These are phyloP conservation scores for Ophiodon elongatus DNA, from an alignment of 2,113 vertebrate species.

Conservation along the genomic window DNA sequence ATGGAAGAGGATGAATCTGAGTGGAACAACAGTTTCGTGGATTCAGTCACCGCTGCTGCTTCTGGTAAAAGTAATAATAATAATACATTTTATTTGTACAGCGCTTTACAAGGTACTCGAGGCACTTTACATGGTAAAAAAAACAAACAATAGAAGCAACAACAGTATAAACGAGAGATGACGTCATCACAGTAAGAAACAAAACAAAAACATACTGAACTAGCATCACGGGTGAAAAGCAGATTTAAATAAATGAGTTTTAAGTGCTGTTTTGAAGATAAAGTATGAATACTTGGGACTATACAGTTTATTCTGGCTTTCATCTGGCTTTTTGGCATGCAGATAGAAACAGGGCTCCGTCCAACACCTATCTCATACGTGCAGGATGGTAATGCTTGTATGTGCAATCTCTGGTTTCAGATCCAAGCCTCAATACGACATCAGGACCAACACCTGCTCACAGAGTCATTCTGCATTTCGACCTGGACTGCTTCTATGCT, in stretches of 20 bases:
- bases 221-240: too few relatives aligned
- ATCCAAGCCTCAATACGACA: neutral
- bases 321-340: neutral
- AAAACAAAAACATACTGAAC: too few relatives aligned
- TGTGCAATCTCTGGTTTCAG: slow-evolving; percentile 36
- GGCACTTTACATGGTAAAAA: too few relatives aligned
- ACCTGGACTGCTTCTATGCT: slow-evolving; percentile 95
- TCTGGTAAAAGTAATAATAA: too few relatives aligned
- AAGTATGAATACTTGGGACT: neutral
- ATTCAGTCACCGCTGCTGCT: slow-evolving; percentile 19
- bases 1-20: slow-evolving; percentile 72
- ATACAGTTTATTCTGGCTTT: neutral
- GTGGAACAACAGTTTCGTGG: slow-evolving; percentile 61
- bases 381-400: neutral
- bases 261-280: too few relatives aligned
- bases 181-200: too few relatives aligned
- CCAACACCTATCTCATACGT: neutral
- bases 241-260: too few relatives aligned
- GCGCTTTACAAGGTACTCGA: too few relatives aligned
- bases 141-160: too few relatives aligned
- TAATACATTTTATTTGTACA: too few relatives aligned
- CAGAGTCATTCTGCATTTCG: slow-evolving; percentile 89
- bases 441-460: slow-evolving; percentile 19
- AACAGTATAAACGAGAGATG: too few relatives aligned
- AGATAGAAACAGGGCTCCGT: neutral